Evolutionary conservation across 2,888 invertebrate species (phyloP), one percentile per base, ranked within the genome.

Genomic region (Tachina grossa): DNA sequence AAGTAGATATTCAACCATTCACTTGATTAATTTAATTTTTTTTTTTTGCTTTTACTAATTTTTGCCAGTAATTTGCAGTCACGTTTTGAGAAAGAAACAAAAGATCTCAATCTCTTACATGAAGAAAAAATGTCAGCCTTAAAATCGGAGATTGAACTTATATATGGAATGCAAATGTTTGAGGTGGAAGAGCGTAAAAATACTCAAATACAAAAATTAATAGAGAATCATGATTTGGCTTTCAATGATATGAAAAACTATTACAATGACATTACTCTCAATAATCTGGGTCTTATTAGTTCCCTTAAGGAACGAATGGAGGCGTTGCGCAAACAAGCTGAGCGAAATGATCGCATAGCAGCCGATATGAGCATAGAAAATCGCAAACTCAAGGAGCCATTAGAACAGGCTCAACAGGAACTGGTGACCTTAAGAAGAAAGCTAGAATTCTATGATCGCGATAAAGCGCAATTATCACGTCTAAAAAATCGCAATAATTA

Each of bases 151-250:
- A 92, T 97, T 61, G 95, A 95, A 9, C 94, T 96, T 0, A 95
- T 95, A 89, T 96, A 96, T 89, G 95, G 95, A 89, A 96, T 96
- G 92, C 98, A 98, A 93, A 95, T 97, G 90, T 95, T 96, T 69
- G 97, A 98, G 93, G 95, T 98, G 10, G 98, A 98, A 91, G 98
- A 98, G 90, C 94, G 97, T 57, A 98, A 98, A 93, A 98, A 98
- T 92, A 95, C 95, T 71, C 98, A 98, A 91, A 95, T 98, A 6
- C 95, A 95, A 11, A 96, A 96, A 53, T 93, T 98, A 83, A 96
- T 97, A 87, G 94, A 94, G 49, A 95, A 96, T 89, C 98, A 99
- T 90, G 97, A 97, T 87, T 95, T 95, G 88, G 96, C 97, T 0
- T 97, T 98, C 91, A 94, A 95, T 59, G 97, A 98, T 91, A 96